phyloP scores from a whole-genome alignment of 2,888 invertebrate genomes.

The Lordiphosa andalusiaca region DNA sequence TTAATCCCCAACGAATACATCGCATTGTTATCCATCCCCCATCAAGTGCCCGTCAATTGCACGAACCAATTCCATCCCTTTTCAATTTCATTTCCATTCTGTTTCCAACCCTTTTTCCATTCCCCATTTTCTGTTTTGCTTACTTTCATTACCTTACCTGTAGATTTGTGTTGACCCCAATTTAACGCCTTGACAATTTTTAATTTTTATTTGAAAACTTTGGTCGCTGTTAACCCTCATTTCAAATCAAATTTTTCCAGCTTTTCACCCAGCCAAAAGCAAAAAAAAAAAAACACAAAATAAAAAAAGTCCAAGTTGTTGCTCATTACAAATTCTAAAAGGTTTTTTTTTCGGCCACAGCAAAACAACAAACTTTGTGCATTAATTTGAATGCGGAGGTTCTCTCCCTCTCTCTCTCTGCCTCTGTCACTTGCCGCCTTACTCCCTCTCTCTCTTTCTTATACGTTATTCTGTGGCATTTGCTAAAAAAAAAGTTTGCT shows the following conservation, averaged over 20 bases:
- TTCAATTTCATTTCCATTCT: too few relatives aligned
- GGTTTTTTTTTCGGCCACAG: slow-evolving; percentile 38
- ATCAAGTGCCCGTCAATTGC: too few relatives aligned
- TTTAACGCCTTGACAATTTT: slow-evolving; percentile 74
- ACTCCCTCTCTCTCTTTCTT: too few relatives aligned
- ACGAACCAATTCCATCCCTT: too few relatives aligned
- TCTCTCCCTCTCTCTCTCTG: too few relatives aligned
- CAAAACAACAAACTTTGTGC: slow-evolving; percentile 64
- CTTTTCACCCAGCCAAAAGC: slow-evolving; percentile 28
- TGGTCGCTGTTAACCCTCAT: slow-evolving; percentile 49
- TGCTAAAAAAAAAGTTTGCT: slow-evolving; percentile 66
- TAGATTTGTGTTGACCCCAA: slow-evolving; percentile 56
- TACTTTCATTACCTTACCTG: slow-evolving; percentile 31
- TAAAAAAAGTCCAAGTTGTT: slow-evolving; percentile 23
- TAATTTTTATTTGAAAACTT: slow-evolving; percentile 75
- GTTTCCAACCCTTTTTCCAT: too few relatives aligned
- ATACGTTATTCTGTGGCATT: slow-evolving; percentile 1
- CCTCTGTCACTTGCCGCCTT: too few relatives aligned
- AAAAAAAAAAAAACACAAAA: slow-evolving; percentile 3
- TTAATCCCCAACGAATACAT: too few relatives aligned
- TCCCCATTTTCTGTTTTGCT: too few relatives aligned
- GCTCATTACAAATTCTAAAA: slow-evolving; percentile 68
- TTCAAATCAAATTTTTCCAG: slow-evolving; percentile 49
- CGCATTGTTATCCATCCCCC: too few relatives aligned
- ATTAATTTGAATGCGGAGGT: slow-evolving; percentile 71